A percentile compares a stretch with the other conserved stretches of the same genome.
These are phyloP conservation scores for Periparus ater DNA, from an alignment of 2,797 vertebrate genomes.

Conservation along the genomic window DNA sequence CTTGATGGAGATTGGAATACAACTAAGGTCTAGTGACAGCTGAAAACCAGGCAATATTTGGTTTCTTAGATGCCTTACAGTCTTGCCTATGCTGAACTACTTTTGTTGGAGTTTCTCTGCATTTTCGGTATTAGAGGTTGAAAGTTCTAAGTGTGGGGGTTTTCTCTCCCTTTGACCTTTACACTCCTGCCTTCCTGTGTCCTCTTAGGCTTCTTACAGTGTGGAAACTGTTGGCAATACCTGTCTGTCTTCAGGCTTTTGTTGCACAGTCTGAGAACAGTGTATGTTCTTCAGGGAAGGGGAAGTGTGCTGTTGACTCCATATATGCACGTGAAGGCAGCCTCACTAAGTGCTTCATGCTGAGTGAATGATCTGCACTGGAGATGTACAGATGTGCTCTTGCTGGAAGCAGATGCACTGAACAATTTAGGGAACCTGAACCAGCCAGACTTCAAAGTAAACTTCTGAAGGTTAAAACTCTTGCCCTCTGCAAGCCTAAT, in stretches of 20 bases:
- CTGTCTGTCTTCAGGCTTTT: not conserved
- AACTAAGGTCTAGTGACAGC: not conserved
- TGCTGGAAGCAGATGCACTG: not conserved
- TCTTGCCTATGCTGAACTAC: not conserved
- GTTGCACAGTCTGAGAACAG: not conserved
- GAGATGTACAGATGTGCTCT: not conserved
- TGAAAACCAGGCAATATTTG: not conserved
- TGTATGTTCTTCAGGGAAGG: not conserved
- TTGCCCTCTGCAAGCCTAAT: slow-evolving; percentile 39
- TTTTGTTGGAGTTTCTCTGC: not conserved
- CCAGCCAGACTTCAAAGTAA: slow-evolving; percentile 46
- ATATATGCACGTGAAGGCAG: not conserved
- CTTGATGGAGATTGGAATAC: not conserved
- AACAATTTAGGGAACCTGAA: slow-evolving; percentile 22
- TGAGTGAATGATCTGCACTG: not conserved
- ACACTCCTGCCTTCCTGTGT: not conserved
- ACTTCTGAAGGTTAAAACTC: slow-evolving; percentile 47
- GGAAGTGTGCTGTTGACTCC: not conserved
- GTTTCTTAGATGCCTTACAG: not conserved
- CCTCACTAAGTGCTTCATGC: not conserved
- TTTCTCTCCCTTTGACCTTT: not conserved
- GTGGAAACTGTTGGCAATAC: not conserved
- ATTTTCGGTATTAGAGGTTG: not conserved
- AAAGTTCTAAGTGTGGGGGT: not conserved
- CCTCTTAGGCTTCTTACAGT: not conserved